These are phyloP conservation scores for Polyommatus icarus DNA, from an alignment of 2,888 invertebrate species.

Conservation along the genomic window DNA sequence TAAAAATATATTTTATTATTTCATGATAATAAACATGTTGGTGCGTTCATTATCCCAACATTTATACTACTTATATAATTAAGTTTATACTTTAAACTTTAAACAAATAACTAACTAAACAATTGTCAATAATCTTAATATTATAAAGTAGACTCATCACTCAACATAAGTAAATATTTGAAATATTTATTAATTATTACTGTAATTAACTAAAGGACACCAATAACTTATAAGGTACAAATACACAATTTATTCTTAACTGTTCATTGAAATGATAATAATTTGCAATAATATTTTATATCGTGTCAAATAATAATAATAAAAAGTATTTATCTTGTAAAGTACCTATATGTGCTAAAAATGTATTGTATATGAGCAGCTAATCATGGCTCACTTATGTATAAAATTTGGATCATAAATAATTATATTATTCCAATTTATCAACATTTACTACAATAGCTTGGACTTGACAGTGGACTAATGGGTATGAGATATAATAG, in stretches of 20 bases:
- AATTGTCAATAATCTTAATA: background rate
- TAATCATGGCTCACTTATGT: background rate
- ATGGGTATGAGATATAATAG: background rate
- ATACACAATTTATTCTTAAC: background rate
- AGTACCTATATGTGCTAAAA: background rate
- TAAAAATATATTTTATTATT: background rate
- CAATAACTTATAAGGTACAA: background rate
- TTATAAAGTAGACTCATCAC: background rate
- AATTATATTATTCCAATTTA: background rate
- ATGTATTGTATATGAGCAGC: background rate
- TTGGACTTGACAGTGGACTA: background rate
- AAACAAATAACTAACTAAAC: too few species aligned
- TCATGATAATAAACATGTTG: background rate
- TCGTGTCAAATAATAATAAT: background rate
- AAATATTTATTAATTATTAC: background rate
- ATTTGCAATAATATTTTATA: background rate
- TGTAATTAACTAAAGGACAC: background rate
- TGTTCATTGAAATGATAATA: background rate
- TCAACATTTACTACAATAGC: background rate
- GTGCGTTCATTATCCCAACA: background rate
- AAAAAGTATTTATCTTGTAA: background rate
- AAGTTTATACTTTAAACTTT: background rate
- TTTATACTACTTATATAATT: background rate
- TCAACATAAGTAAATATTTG: background rate
- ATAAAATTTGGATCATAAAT: background rate